Evolutionary conservation across 2,113 vertebrate species (phyloP).

Genomic region (Periophthalmus modestus): DNA sequence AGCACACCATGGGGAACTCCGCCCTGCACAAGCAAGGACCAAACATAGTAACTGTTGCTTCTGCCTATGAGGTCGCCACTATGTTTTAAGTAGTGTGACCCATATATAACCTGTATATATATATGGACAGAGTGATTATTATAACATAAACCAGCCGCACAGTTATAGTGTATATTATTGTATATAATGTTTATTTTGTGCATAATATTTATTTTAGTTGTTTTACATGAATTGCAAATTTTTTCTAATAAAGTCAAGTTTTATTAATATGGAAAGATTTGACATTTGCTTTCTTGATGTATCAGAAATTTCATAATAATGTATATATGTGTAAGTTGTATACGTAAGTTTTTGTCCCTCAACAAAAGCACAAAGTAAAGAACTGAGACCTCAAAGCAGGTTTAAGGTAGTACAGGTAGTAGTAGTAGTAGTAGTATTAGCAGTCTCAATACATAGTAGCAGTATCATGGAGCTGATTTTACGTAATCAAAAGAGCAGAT

Average conservation of each 20-base stretch:
- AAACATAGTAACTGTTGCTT: conserved; percentile 51
- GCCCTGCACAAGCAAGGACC: conserved; percentile 32
- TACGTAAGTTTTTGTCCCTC: background rate
- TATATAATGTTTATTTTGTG: conserved; percentile 5
- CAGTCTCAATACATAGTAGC: too few species aligned
- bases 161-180: conserved; percentile 11
- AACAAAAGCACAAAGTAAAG: background rate
- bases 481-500: background rate
- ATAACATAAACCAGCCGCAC: conserved; percentile 8
- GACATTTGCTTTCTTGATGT: background rate
- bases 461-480: too few species aligned
- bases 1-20: background rate
- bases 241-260: conserved; percentile 40
- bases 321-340: too few species aligned
- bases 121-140: conserved; percentile 8
- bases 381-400: background rate
- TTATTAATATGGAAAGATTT: conserved; percentile 15
- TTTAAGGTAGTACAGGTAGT: background rate
- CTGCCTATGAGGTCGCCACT: conserved; percentile 69
- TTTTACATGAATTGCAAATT: background rate
- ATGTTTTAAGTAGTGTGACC: conserved; percentile 61
- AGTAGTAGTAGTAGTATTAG: background rate
- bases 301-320: background rate
- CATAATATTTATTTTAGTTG: background rate
- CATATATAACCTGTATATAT: conserved; percentile 32